Evolutionary conservation across 2,113 vertebrate genomes (phyloP).

Genomic region (Pseudorasbora parva): DNA sequence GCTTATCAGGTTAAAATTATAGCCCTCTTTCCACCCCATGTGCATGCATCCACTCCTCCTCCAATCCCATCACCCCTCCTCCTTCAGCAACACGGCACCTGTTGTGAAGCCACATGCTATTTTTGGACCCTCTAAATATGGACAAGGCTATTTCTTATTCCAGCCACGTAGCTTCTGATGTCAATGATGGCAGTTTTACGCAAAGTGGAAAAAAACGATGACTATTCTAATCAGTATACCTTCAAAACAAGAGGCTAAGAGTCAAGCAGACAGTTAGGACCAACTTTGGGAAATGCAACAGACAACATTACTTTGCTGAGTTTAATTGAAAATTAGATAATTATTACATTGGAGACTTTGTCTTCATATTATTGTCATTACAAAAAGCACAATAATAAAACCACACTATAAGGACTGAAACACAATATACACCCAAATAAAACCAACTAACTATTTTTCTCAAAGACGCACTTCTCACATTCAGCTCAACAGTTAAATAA

Average conservation of each 20-base stretch:
- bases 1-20: constrained; percentile 80
- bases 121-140: constrained; percentile 83
- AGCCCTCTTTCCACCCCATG: constrained; percentile 18
- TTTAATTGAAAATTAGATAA: not conserved
- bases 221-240: not conserved
- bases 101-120: constrained; percentile 80
- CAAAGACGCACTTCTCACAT: not conserved
- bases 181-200: constrained; percentile 45
- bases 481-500: not conserved
- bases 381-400: not conserved
- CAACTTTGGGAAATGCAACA: not conserved
- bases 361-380: not conserved
- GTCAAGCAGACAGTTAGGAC: not conserved
- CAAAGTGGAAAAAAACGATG: constrained; percentile 42
- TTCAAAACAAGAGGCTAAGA: not conserved
- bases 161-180: constrained; percentile 46
- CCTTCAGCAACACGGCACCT: constrained; percentile 77
- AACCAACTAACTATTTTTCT: constrained; percentile 1
- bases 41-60: constrained; percentile 26
- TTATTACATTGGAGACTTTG: not conserved
- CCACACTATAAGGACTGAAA: not conserved
- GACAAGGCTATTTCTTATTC: constrained; percentile 68
- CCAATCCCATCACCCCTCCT: constrained; percentile 36
- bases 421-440: not conserved
- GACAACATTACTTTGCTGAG: not conserved